Conservation (phyloP, 2,888 invertebrate genomes). For the Lycophotia porphyrea region DNA sequence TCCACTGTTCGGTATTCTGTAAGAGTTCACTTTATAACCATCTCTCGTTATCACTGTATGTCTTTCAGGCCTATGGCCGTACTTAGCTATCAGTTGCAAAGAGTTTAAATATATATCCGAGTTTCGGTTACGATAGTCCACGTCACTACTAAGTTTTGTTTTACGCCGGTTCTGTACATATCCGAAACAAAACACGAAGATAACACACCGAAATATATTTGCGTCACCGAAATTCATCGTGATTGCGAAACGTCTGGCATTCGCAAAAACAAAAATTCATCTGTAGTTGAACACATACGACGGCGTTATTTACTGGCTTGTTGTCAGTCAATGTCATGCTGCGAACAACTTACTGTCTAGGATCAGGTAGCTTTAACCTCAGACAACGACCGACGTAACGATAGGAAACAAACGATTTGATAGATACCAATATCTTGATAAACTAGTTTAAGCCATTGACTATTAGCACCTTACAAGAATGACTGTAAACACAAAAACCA, state of each 20-base stretch:
- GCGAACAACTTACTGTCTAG: constrained; percentile 56
- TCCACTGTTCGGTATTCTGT: constrained; percentile 80
- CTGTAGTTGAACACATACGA: constrained; percentile 59
- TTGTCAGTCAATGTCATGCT: constrained; percentile 73
- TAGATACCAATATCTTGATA: constrained; percentile 24
- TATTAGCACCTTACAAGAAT: constrained; percentile 4
- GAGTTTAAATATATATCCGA: constrained; percentile 80
- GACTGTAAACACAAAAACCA: constrained; percentile 32
- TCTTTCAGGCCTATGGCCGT: constrained; percentile 75
- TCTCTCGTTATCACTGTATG: constrained; percentile 81
- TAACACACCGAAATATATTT: constrained; percentile 64
- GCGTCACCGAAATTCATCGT: constrained; percentile 70
- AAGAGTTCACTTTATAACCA: constrained; percentile 79
- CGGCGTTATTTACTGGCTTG: constrained; percentile 65
- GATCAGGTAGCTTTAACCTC: constrained; percentile 68
- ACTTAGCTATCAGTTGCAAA: constrained; percentile 78
- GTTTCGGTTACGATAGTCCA: constrained; percentile 66
- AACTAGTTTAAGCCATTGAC: constrained; percentile 36
- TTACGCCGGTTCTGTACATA: constrained; percentile 64
- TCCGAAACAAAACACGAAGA: constrained; percentile 70
- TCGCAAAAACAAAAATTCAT: constrained; percentile 68
- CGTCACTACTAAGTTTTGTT: constrained; percentile 54
- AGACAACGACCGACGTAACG: constrained; percentile 53
- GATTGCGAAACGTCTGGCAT: constrained; percentile 70
- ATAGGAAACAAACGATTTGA: constrained; percentile 44